Base-by-base conservation (phyloP, 2,797 vertebrate species). In the Takifugu ocellatus region DNA sequence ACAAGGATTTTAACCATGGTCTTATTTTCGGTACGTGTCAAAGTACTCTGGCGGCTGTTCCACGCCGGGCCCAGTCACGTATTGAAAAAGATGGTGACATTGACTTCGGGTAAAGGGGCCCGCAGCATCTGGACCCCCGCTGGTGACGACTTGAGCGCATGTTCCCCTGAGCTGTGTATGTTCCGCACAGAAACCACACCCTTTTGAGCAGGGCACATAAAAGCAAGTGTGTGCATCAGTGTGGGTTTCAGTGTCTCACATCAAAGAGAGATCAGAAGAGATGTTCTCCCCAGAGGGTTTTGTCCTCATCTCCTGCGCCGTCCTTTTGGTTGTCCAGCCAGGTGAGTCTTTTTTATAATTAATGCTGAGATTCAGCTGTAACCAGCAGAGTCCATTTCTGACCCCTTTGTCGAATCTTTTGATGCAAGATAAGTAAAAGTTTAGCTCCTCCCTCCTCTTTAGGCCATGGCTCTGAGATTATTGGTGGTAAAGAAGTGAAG, bases 401-500 rank as follows among this genome's bases (percentile, higher is more conserved):
- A 39, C 36, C 12, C 36, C 4, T 39, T 39, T 33, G 10, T 33
- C 31, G 10, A 10, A 2, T 7, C 3, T 2, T 9, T 33, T 33
- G 8, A 9, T 47, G 45, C 7, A 6, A 47, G n/a, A 47, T 47
- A 1, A 17, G 10, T 24, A 2, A 8, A 24, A 8, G 45, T 56
- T 17, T 16, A 21, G 0, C 21, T 21, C 21, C 21, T 21, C 11
- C 25, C 51, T 63, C n/a, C 60, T 10, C 54, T 36, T 42, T 10
- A 91, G 89, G 66, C 64, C 27, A 61, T 50, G 78, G 80, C 1
- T 69, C 79, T 48, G 83, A 88, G 59, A 89, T 91, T n/a, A 85
- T 89, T 44, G 59, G 27, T 14, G 90, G 90, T 5, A 50, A 54
- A 42, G 77, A 86, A 66, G 89, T 88, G n/a, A 0, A 0, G 6